Evolutionary conservation across 2,888 invertebrate genomes (phyloP), one percentile per base, ranked within the genome.

Genomic region (Chaetogeoica ovagalla): DNA sequence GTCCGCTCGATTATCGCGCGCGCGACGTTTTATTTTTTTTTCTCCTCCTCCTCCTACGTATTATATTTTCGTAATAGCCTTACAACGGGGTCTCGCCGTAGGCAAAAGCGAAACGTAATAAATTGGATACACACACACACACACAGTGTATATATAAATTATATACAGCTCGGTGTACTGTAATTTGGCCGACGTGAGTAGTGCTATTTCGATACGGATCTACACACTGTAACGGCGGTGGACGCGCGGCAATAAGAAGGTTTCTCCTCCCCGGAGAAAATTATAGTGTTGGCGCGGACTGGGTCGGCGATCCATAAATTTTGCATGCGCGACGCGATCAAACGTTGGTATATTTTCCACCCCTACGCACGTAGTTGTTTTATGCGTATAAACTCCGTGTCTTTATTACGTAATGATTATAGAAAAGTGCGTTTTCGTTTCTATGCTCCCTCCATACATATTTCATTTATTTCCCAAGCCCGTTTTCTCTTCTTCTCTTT

Each of bases 251-350:
- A 60, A 77, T 77, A 69, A 77, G 76, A 62, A 69, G 30, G 48
- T 48, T 48, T 69, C n/a, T n/a, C 9, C 60, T 77, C 21, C 60
- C 69, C 30, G 37, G 21, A 69, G 76, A 69, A 77, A 77, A 77
- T 77, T 77, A 77, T 62, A 77, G 76, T 60, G 60, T 2, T 52
- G 48, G 68, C 15, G 37, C 52, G 68, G 63, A 43, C 21, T 2
- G 55, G 69, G 69, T 13, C 60, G n/a, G n/a, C n/a, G 30, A 69
- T 30, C 69, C 60, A 69, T 69, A 69, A 17, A 69, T 69, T 69
- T 52, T 13, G n/a, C 69, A 30, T 30, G 6, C n/a, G 76, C 48
- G 19, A 60, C 69, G 21, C 69, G 21, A 69, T 69, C 69, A 62
- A 48, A 69, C 59, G 43, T 30, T 30, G 30, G 30, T 30, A 21